A percentile compares a stretch with the other conserved stretches of the same genome.
Conservation (phyloP, 2,797 vertebrate genomes). For the Rhinophrynus dorsalis region DNA sequence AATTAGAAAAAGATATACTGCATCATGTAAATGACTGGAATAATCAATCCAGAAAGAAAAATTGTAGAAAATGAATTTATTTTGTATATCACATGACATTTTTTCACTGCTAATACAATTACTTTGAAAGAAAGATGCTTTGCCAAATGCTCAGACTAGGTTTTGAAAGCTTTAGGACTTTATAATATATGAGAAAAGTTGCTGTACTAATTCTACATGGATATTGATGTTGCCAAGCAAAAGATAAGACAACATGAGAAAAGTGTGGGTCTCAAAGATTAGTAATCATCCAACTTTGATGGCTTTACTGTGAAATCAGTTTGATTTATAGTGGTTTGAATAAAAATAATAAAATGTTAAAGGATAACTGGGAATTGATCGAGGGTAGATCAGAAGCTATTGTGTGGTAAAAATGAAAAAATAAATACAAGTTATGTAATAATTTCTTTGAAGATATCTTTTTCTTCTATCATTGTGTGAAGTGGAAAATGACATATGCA, state of each 20-base stretch:
- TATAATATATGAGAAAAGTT: no score
- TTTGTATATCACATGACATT: neutral
- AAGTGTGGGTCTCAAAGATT: conserved; percentile 10
- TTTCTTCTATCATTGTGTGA: neutral
- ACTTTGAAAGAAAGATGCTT: neutral
- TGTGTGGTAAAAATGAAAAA: conserved; percentile 22
- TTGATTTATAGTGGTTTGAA: conserved; percentile 5
- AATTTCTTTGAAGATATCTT: conserved; percentile 9
- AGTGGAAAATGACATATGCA: conserved; percentile 13
- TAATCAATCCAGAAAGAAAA: no score
- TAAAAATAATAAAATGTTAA: neutral
- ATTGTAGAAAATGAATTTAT: neutral
- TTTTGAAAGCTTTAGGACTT: neutral
- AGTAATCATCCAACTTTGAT: conserved; percentile 10
- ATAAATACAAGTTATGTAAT: neutral
- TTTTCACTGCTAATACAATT: neutral
- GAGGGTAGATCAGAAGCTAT: neutral
- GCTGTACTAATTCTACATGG: no score
- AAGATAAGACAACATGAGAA: conserved; percentile 15
- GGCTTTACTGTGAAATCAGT: neutral
- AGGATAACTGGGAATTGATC: neutral
- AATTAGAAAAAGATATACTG: no score
- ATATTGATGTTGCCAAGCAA: neutral
- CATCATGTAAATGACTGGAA: no score
- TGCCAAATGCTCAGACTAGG: neutral